These are phyloP conservation scores for Lysiphlebus fabarum DNA, from an alignment of 1,140 invertebrate genomes.

Conservation along the genomic window DNA sequence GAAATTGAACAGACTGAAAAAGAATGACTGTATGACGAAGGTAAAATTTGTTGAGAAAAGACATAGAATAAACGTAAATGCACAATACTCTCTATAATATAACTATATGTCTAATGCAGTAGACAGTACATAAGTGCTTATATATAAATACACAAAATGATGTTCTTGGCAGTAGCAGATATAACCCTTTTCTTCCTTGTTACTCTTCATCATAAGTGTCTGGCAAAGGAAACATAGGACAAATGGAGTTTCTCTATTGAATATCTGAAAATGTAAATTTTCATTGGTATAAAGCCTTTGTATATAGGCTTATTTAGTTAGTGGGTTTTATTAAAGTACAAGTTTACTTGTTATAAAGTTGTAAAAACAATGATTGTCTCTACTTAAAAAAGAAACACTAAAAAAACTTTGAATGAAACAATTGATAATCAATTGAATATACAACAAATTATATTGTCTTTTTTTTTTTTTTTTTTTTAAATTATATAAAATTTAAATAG, in stretches of 20 bases:
- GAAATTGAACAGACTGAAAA: constrained; percentile 29
- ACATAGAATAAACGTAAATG: not conserved
- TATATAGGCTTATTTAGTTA: constrained; percentile 22
- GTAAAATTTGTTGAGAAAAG: constrained; percentile 4
- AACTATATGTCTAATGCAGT: not conserved
- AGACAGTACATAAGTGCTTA: not conserved
- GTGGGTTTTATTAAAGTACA: no score
- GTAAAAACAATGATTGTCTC: no score
- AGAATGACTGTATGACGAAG: constrained; percentile 4
- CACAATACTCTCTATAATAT: not conserved
- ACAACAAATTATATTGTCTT: no score
- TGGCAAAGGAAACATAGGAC: constrained; percentile 5
- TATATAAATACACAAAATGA: not conserved
- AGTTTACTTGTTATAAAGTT: no score
- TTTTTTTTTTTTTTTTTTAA: no score
- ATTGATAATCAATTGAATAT: no score
- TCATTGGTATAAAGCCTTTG: constrained; percentile 23
- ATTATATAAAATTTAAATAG: no score
- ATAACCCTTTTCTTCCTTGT: no score
- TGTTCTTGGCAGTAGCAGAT: no score
- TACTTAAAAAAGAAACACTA: no score
- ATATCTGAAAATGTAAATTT: constrained; percentile 24
- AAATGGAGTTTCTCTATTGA: constrained; percentile 18
- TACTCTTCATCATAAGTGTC: not conserved
- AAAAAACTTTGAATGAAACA: no score